phyloP scores from a whole-genome alignment of 2,797 vertebrate genomes.

The Pampus argenteus region DNA sequence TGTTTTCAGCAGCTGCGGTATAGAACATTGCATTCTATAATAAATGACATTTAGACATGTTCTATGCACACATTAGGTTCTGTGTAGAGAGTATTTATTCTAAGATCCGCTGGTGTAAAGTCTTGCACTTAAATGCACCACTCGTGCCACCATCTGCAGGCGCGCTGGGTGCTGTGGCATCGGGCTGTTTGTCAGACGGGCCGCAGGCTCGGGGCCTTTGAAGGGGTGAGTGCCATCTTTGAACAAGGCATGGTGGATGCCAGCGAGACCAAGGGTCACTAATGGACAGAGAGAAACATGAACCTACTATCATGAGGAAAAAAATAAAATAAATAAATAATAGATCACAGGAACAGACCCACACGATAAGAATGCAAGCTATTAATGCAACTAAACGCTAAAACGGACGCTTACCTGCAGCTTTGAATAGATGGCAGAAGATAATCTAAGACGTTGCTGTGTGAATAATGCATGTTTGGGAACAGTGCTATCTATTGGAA shows the following conservation, averaged over 20 bases:
- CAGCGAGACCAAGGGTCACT: conserved; percentile 70
- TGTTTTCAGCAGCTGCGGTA: conserved; percentile 40
- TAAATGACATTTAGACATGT: not conserved
- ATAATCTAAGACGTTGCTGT: conserved; percentile 27
- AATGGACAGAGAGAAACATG: conserved; percentile 68
- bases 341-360: conserved; percentile 46
- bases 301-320: conserved; percentile 58
- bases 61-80: not conserved
- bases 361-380: conserved; percentile 54
- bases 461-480: conserved; percentile 31
- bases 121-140: conserved; percentile 53
- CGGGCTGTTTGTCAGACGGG: conserved; percentile 97
- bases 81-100: not conserved
- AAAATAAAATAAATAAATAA: conserved; percentile 17
- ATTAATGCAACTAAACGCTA: conserved; percentile 32
- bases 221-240: conserved; percentile 99
- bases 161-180: conserved; percentile 89
- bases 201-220: conserved; percentile 99
- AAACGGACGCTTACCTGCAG: conserved; percentile 26
- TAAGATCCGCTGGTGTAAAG: conserved; percentile 24
- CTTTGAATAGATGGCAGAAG: conserved; percentile 57
- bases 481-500: conserved; percentile 46
- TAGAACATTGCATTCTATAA: not conserved
- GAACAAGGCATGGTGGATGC: conserved; percentile 92
- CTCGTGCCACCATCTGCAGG: conserved; percentile 74